Base-by-base conservation (phyloP, 1,140 invertebrate genomes). In the Riptortus pedestris region DNA sequence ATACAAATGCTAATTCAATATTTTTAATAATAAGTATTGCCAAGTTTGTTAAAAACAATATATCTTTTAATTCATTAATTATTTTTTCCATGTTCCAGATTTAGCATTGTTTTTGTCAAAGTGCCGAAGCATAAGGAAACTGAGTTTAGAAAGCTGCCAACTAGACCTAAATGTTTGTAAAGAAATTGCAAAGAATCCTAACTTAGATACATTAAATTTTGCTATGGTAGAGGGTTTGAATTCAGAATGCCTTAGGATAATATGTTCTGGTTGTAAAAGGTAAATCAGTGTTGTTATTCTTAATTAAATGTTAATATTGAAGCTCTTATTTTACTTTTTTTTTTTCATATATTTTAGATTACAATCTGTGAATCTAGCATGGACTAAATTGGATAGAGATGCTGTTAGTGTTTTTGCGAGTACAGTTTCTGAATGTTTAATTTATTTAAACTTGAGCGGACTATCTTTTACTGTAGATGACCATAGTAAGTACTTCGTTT, bases 391-490 rank as follows among this genome's bases (percentile, higher is more conserved):
- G n/a, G 76, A 76, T 67, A 71, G 73, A 16, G 76, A 79, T 4
- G 77, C 80, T 7, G 77, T 93, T 28, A 71, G 80, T 12, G 77
- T 80, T 28, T 67, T 93, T 5, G 84, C 84, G 65, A 72, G 76
- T 14, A 75, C 78, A 68, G 71, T 91, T 55, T 83, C 89, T 0
- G 67, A 74, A 2, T 79, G 79, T 47, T 68, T 93, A 51, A 81
- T 80, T 55, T 78, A 87, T 65, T 76, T 94, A 1, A 93, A 93
- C 73, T 71, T 93, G 2, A 86, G 87, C 65, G 91, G 91, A 0
- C 88, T 85, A 70, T 73, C 86, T 27, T 85, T 85, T 73, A 80
- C 83, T 2, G 75, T 93, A 55, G 81, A 77, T 57, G 87, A 93
- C 74, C 76, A 83, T 58, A 82, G 89, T 91, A 76, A 83, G 80